These are phyloP conservation scores for Mobula birostris DNA, from an alignment of 2,113 vertebrate species.

Conservation along the genomic window DNA sequence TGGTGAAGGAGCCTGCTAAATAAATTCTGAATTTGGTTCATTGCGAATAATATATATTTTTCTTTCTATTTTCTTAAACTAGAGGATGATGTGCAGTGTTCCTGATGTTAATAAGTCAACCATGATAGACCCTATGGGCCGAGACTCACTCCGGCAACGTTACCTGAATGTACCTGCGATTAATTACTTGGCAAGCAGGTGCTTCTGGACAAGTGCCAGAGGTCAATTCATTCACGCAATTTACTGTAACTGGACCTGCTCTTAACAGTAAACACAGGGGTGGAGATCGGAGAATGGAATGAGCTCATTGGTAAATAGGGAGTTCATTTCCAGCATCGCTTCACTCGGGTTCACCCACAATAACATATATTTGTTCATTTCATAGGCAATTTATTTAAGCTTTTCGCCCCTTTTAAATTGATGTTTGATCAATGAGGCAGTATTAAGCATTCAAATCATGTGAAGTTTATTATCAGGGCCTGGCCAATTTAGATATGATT, in stretches of 20 bases:
- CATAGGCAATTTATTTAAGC: slow-evolving; percentile 5
- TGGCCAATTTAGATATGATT: neutral
- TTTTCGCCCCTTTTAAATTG: neutral
- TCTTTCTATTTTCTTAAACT: neutral
- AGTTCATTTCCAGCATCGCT: neutral
- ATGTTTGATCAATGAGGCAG: slow-evolving; percentile 11
- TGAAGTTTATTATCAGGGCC: neutral
- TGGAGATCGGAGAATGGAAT: slow-evolving; percentile 32
- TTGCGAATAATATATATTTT: neutral
- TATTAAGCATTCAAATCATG: neutral
- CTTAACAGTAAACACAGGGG: slow-evolving; percentile 15
- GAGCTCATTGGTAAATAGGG: slow-evolving; percentile 34
- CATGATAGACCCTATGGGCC: neutral
- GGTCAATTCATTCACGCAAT: slow-evolving; percentile 23
- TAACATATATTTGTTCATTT: slow-evolving; percentile 33
- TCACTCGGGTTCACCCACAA: slow-evolving; percentile 1
- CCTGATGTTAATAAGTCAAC: slow-evolving; percentile 26
- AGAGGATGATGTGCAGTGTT: neutral
- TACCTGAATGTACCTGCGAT: neutral
- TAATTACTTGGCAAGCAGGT: slow-evolving; percentile 8
- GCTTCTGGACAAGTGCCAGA: slow-evolving; percentile 25
- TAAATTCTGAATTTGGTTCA: too few relatives aligned
- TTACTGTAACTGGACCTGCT: slow-evolving; percentile 33
- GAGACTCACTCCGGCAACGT: neutral
- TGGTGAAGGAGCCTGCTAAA: neutral